phyloP scores from a whole-genome alignment of 2,888 invertebrate species.

The Escarpia spicata region DNA sequence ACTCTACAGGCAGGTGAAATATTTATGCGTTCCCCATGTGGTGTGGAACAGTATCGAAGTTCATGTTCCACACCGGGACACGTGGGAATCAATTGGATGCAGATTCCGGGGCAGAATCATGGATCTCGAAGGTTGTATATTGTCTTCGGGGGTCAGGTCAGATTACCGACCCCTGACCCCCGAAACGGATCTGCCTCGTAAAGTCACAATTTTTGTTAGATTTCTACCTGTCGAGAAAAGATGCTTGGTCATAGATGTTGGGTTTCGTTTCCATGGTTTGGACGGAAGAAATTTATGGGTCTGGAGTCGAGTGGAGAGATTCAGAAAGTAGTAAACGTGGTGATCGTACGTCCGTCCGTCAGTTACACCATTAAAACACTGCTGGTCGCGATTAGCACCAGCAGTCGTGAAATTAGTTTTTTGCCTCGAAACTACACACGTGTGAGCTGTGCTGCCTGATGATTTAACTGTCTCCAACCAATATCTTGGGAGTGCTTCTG shows the following conservation, averaged over 20 bases:
- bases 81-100: not conserved
- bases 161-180: not conserved
- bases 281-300: not conserved
- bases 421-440: not conserved
- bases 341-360: not conserved
- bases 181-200: not conserved
- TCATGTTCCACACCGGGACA: not conserved
- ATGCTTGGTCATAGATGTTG: not conserved
- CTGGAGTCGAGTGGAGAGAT: not conserved
- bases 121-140: not conserved
- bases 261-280: not conserved
- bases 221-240: not conserved
- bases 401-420: not conserved
- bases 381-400: not conserved
- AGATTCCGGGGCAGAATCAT: not conserved
- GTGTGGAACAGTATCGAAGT: not conserved
- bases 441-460: not conserved
- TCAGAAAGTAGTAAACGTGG: not conserved
- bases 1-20: not conserved
- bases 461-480: not conserved
- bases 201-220: not conserved
- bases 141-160: not conserved
- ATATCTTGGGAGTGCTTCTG: not conserved
- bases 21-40: slow-evolving; percentile 3
- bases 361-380: not conserved